Evolutionary conservation across 2,113 vertebrate species (phyloP).

Genomic region (Xiphophorus hellerii): DNA sequence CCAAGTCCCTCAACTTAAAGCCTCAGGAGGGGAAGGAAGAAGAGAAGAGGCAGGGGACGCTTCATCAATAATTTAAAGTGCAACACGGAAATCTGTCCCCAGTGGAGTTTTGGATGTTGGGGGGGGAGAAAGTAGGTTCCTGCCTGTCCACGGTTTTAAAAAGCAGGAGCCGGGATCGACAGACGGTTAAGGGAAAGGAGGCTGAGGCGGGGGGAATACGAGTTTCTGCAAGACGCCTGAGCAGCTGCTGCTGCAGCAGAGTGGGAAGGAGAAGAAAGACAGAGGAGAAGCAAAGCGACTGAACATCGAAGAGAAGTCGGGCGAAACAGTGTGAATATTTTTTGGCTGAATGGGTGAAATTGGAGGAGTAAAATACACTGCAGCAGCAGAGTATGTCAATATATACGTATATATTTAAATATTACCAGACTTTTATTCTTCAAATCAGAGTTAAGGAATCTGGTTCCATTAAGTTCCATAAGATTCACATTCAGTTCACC

Average conservation of each 20-base stretch:
- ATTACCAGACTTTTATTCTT: not conserved
- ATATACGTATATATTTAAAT: not conserved
- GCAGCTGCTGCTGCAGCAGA: conserved; percentile 2
- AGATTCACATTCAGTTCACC: too few species aligned
- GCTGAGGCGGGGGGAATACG: conserved; percentile 2
- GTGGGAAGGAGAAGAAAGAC: conserved; percentile 1
- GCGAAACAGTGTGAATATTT: not conserved
- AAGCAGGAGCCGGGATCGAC: conserved; percentile 11
- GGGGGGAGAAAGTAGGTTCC: conserved; percentile 14
- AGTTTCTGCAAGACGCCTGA: not conserved
- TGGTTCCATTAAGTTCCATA: not conserved
- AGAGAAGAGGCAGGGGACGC: conserved; percentile 9
- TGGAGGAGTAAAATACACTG: not conserved
- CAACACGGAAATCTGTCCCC: conserved; percentile 43
- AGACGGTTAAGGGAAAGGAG: not conserved
- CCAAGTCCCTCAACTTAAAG: conserved; percentile 37
- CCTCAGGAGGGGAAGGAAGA: conserved; percentile 12
- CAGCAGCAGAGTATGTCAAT: not conserved
- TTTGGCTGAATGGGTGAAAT: not conserved
- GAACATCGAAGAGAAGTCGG: not conserved
- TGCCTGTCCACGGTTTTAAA: conserved; percentile 4
- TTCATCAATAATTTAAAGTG: conserved; percentile 58
- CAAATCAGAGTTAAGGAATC: not conserved
- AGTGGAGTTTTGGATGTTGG: conserved; percentile 1
- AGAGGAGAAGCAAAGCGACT: not conserved